A percentile compares a stretch with the other conserved stretches of the same genome.
Evolutionary conservation across 1,140 invertebrate genomes (phyloP).

Genomic region (Macrocentrus cingulum): DNA sequence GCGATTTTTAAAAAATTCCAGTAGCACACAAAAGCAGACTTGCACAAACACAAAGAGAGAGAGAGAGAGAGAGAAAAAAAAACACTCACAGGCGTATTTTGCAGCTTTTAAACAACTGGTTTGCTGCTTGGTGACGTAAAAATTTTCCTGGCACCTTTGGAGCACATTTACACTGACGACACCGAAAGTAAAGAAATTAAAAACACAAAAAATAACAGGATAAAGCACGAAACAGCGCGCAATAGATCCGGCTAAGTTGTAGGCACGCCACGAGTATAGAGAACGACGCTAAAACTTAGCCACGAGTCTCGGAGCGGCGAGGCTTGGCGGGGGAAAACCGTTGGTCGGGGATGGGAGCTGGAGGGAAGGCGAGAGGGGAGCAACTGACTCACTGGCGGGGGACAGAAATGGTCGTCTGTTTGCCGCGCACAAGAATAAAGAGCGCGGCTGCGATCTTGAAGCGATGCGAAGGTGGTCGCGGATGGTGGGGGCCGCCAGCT

Average conservation of each 20-base stretch:
- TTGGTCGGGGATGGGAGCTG: not conserved
- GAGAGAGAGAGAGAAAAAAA: too few species aligned
- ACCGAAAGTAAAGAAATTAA: not conserved
- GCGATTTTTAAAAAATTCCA: not conserved
- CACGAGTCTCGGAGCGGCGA: constrained; percentile 45
- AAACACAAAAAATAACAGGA: constrained; percentile 16
- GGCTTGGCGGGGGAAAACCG: constrained; percentile 23
- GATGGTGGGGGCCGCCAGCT: not conserved
- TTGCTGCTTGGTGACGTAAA: too few species aligned
- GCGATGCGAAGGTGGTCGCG: constrained; percentile 17
- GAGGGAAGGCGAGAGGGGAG: constrained; percentile 9
- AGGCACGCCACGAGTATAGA: constrained; percentile 44
- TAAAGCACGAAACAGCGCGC: constrained; percentile 41
- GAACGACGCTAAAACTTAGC: constrained; percentile 54
- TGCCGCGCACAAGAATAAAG: constrained; percentile 26
- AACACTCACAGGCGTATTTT: too few species aligned
- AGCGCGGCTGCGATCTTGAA: constrained; percentile 17
- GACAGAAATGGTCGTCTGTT: constrained; percentile 32
- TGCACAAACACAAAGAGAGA: too few species aligned
- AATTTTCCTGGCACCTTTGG: too few species aligned
- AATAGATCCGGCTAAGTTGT: constrained; percentile 51
- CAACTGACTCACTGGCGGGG: constrained; percentile 13
- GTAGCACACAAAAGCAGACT: too few species aligned
- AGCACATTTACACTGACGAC: too few species aligned
- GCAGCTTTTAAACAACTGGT: too few species aligned